Conservation (phyloP, 2,797 vertebrate genomes). For the Sciurus carolinensis region DNA sequence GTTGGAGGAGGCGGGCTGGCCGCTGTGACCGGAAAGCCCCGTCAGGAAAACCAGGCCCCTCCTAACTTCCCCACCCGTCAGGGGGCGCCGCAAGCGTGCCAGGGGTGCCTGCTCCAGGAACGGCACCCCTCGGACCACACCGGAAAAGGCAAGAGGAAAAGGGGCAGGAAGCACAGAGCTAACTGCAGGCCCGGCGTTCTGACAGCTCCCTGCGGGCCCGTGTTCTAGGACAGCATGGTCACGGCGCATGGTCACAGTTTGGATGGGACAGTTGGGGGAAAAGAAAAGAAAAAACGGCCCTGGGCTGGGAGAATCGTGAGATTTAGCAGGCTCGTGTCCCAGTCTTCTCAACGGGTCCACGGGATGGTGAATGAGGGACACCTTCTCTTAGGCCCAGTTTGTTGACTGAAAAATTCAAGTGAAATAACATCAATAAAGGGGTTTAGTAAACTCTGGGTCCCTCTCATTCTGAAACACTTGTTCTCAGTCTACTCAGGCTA, state of each 20-base stretch:
- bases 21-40: conserved; percentile 37
- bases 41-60: conserved; percentile 32
- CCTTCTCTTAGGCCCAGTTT: neutral
- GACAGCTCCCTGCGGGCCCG: conserved; percentile 5
- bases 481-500: no score
- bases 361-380: neutral
- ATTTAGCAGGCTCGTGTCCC: neutral
- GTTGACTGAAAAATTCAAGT: neutral
- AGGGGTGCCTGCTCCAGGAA: neutral
- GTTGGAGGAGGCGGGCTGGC: neutral
- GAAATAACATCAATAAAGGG: neutral
- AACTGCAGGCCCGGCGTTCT: neutral
- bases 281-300: neutral
- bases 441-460: neutral
- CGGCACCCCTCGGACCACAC: conserved; percentile 70
- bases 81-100: neutral
- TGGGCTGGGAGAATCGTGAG: neutral
- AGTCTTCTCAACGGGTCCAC: neutral
- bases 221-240: neutral
- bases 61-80: neutral
- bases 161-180: neutral
- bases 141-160: conserved; percentile 76
- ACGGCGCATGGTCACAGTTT: neutral
- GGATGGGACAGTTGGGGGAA: neutral
- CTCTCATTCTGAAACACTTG: neutral